These are phyloP conservation scores for Trematomus loennbergii DNA, from an alignment of 2,113 vertebrate genomes.

Conservation along the genomic window DNA sequence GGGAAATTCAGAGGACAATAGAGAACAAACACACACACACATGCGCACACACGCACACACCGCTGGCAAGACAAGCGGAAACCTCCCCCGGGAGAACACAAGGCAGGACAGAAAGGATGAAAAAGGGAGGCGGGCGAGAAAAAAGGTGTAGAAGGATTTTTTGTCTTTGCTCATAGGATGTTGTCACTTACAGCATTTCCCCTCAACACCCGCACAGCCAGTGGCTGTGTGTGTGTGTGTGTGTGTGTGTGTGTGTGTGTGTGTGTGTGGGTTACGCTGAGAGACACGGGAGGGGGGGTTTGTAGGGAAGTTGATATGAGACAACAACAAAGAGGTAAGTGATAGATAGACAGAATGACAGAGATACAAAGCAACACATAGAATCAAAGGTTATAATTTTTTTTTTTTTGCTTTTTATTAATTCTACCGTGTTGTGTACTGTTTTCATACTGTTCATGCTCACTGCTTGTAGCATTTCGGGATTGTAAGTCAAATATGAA, in stretches of 20 bases:
- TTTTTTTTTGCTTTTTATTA: no score
- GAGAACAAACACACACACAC: conserved; percentile 63
- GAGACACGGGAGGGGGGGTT: conserved; percentile 5
- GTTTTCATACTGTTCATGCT: no score
- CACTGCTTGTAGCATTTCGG: no score
- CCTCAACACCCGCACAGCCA: conserved; percentile 52
- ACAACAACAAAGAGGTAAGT: conserved; percentile 10
- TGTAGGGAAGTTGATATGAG: conserved; percentile 22
- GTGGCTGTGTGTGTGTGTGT: background rate
- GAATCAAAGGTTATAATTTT: background rate
- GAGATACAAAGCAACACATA: conserved; percentile 1
- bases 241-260: conserved; percentile 15
- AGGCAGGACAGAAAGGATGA: conserved; percentile 42
- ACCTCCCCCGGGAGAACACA: conserved; percentile 62
- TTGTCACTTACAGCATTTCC: conserved; percentile 67
- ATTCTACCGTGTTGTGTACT: no score
- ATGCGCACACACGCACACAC: conserved; percentile 36
- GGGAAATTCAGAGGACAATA: conserved; percentile 76
- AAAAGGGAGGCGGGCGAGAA: conserved; percentile 32
- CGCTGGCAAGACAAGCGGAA: conserved; percentile 53
- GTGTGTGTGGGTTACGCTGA: background rate
- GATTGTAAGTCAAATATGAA: no score
- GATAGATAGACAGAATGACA: background rate
- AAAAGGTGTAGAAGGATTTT: conserved; percentile 33
- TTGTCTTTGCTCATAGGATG: conserved; percentile 66